Evolutionary conservation across 2,888 invertebrate genomes (phyloP), one percentile per base, ranked within the genome.

Genomic region (Himalopsyche kuldschensis): DNA sequence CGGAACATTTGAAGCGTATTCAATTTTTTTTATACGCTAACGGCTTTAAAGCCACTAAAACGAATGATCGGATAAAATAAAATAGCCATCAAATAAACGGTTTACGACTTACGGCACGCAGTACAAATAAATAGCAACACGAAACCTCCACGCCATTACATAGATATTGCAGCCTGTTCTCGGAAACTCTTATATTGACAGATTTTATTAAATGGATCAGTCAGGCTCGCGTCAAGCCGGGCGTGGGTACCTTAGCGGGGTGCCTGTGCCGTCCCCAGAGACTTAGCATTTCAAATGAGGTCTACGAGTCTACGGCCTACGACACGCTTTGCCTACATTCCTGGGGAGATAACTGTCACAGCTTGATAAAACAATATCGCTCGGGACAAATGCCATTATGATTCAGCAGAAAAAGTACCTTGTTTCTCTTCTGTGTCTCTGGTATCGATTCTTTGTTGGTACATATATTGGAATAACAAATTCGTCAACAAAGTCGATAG

Each of bases 121-220:
- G 55, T 20, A 55, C 24, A 20, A 55, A 69, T 69, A 69, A 69
- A 69, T 69, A 15, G 41, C 69, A 30, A 27, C 69, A 78, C 30
- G 30, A 48, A 47, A 47, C 47, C 20, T 48, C 30, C 20, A 31
- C 17, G 31, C 41, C 41, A 78, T 47, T 41, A 20, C 47, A 17
- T 35, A 8, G 78, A 15, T 41, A 41, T 78, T n/a, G 80, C 24
- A 76, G 78, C 41, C 48, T 75, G 27, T 82, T 35, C 63, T 81
- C 78, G 41, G 80, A 79, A 78, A 69, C 80, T 75, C 82, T 80
- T 75, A 84, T 80, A 84, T 84, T 85, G 85, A 85, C 85, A 85
- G 84, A 84, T 85, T 85, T 85, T 85, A 85, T 85, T 85, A 84
- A 84, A 83, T 75, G 82, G 82, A 81, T 85, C 48, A 79, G 35